Evolutionary conservation across 2,797 vertebrate genomes (phyloP), one percentile per base, ranked within the genome.

Genomic region (Mus caroli): DNA sequence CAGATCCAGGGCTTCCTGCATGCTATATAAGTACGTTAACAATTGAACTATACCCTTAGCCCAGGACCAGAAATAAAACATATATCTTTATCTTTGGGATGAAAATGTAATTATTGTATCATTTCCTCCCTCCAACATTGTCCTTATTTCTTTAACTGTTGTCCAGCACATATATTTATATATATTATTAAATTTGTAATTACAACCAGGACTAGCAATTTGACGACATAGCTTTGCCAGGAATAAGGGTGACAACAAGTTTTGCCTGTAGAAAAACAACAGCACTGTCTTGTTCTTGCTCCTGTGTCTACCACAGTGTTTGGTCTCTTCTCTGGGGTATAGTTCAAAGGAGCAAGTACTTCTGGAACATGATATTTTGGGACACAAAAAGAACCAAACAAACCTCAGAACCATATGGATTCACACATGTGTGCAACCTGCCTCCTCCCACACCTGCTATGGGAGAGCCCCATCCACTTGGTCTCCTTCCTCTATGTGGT

Each of bases 301-400:
- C 6, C 0, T 5, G 0, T 0, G 26, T 64, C 54, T 43, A 15
- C 17, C 60, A 31, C 67, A 37, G 46, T 62, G 19, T 62, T 20
- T 52, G 54, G 85, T 10, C 67, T 82, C 34, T 75, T 58, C 40
- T 54, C 67, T 64, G 56, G 67, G 56, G 58, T 40, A 43, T 58
- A 73, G 54, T 46, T 31, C 2, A 34, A 75, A 76, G 92, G n/a
- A 54, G 24, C 50, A 31, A 82, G 22, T 50, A 31, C 37, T 58
- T 69, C 22, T 37, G 78, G 58, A 50, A 58, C 7, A 3, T 67
- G 50, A 37, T 20, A 56, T 13, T 22, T 2, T 40, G 34, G 22
- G 31, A 22, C 24, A 13, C 40, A 69, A 76, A 50, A 28, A 46
- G 5, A 43, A 43, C 40, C 43, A 43, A 43, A n/a, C n/a, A n/a